phyloP scores from a whole-genome alignment of 2,888 invertebrate species.

The Platypus cylindrus region DNA sequence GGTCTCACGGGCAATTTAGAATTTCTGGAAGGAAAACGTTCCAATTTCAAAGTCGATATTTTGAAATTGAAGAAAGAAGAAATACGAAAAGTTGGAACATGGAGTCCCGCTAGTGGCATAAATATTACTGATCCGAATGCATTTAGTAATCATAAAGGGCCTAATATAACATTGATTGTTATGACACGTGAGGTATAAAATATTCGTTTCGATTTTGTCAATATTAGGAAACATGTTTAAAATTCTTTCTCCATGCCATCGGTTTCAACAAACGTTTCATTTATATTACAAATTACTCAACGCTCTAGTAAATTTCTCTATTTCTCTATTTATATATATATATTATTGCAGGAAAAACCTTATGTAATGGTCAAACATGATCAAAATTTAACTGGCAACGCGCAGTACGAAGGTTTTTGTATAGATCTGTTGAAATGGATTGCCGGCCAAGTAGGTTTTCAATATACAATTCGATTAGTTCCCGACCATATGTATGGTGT shows the following conservation, averaged over 20 bases:
- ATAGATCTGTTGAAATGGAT: slow-evolving; percentile 77
- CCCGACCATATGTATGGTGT: slow-evolving; percentile 86
- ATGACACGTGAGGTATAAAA: slow-evolving; percentile 73
- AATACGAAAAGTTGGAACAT: slow-evolving; percentile 68
- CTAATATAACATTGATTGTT: slow-evolving; percentile 80
- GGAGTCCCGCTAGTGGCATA: slow-evolving; percentile 63
- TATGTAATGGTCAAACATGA: slow-evolving; percentile 85
- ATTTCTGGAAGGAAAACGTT: slow-evolving; percentile 73
- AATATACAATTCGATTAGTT: slow-evolving; percentile 70
- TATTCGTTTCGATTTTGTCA: not conserved
- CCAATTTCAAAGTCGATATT: slow-evolving; percentile 74
- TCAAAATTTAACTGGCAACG: slow-evolving; percentile 74
- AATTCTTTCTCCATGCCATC: not conserved
- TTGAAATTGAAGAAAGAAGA: slow-evolving; percentile 69
- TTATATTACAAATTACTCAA: too few relatives aligned
- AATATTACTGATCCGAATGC: slow-evolving; percentile 75
- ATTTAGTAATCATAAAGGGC: slow-evolving; percentile 68
- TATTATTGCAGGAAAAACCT: slow-evolving; percentile 62
- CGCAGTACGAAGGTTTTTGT: slow-evolving; percentile 82
- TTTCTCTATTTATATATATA: too few relatives aligned
- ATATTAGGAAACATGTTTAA: not conserved
- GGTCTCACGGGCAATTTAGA: slow-evolving; percentile 81
- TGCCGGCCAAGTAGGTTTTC: slow-evolving; percentile 75
- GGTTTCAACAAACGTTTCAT: too few relatives aligned
- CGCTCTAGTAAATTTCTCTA: too few relatives aligned